phyloP scores from a whole-genome alignment of 35 echinoderm and acorn worm species.

The Heliocidaris erythrogramma region DNA sequence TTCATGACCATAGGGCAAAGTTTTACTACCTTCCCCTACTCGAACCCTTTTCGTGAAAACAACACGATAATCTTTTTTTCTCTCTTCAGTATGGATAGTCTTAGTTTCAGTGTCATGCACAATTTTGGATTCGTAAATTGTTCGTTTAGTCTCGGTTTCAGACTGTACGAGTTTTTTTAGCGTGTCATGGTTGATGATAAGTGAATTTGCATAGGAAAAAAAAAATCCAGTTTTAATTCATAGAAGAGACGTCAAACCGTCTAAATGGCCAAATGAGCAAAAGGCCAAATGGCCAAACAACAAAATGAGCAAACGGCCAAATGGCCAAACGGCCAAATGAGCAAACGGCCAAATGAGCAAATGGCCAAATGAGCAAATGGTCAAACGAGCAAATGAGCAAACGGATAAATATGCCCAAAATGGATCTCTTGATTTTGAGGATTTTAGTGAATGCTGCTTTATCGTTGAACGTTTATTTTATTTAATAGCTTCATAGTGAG shows the following conservation, averaged over 20 bases:
- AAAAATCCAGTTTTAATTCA: no score
- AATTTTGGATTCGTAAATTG: constrained; percentile 48
- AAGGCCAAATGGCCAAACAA: no score
- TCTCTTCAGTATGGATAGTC: constrained; percentile 28
- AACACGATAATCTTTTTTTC: constrained; percentile 64
- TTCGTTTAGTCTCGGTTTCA: not conserved
- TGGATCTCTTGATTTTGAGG: no score
- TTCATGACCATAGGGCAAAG: constrained; percentile 51
- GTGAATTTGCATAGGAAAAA: not conserved
- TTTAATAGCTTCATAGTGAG: no score
- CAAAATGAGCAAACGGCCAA: not conserved
- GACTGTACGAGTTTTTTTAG: constrained; percentile 38
- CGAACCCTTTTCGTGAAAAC: constrained; percentile 56
- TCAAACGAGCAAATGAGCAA: not conserved
- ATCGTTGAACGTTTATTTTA: no score
- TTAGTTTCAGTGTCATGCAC: constrained; percentile 32
- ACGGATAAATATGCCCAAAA: no score
- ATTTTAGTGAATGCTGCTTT: no score
- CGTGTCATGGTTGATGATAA: constrained; percentile 60
- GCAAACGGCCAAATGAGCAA: not conserved
- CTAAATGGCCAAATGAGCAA: no score
- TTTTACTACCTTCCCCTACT: constrained; percentile 3
- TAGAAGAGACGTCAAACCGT: no score
- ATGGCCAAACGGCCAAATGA: not conserved
- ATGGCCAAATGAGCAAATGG: not conserved